Conservation (phyloP, 2,888 invertebrate species). For the Drosophila borborema region DNA sequence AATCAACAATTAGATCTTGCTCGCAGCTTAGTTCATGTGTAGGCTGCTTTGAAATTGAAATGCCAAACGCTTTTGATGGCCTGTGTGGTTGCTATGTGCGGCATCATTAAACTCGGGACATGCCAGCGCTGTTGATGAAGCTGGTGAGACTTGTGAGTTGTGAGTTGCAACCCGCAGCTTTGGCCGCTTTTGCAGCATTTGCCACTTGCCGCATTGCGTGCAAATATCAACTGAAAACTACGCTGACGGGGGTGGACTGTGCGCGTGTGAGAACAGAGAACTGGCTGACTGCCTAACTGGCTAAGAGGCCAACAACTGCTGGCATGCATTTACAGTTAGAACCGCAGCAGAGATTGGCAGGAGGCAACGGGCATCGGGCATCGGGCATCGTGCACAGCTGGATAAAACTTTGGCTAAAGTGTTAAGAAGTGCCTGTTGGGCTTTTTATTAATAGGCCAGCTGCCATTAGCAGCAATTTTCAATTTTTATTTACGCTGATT, state of each 20-base stretch:
- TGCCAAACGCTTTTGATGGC: constrained; percentile 73
- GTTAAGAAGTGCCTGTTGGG: constrained; percentile 59
- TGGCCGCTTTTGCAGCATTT: constrained; percentile 45
- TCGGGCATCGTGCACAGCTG: constrained; percentile 33
- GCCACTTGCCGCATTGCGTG: constrained; percentile 65
- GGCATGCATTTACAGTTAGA: constrained; percentile 75
- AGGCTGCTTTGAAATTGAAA: constrained; percentile 72
- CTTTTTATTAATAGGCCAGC: constrained; percentile 59
- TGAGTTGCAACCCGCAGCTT: constrained; percentile 43
- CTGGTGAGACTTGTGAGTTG: constrained; percentile 19
- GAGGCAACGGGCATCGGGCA: neutral
- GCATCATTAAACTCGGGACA: constrained; percentile 68
- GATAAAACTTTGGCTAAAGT: constrained; percentile 61
- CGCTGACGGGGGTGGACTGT: constrained; percentile 70
- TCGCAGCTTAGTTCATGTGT: constrained; percentile 32
- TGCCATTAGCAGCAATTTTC: constrained; percentile 77
- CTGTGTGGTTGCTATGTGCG: constrained; percentile 57
- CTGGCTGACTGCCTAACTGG: constrained; percentile 38
- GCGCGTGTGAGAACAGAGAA: constrained; percentile 63
- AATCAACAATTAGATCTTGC: neutral
- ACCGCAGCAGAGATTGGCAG: constrained; percentile 3
- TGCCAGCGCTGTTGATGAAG: constrained; percentile 47
- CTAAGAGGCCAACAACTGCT: constrained; percentile 31
- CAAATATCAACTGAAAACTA: constrained; percentile 63
- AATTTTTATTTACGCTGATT: constrained; percentile 80